Conservation (phyloP, 2,797 vertebrate species). For the Kryptopterus vitreolus region DNA sequence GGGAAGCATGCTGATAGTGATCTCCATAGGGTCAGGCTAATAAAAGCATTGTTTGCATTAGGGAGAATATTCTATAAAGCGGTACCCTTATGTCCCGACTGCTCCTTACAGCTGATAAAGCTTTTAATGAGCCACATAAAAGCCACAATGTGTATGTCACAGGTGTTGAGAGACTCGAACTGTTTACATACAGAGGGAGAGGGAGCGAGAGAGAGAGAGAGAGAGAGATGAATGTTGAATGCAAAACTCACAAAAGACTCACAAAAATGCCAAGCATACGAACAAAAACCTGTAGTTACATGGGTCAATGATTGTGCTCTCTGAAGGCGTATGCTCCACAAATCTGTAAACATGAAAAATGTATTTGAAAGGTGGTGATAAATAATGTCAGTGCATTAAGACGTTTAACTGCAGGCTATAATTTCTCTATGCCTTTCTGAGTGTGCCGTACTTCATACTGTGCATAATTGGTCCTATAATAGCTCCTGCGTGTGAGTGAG, state of each 20-base stretch:
- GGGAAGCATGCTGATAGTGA: slow-evolving; percentile 43
- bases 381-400: slow-evolving; percentile 35
- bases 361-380: slow-evolving; percentile 27
- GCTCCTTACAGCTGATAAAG: slow-evolving; percentile 43
- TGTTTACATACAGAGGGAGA: neutral
- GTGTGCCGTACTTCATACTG: slow-evolving; percentile 11
- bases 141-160: slow-evolving; percentile 25
- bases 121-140: slow-evolving; percentile 46
- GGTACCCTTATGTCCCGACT: slow-evolving; percentile 46
- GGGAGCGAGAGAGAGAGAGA: neutral
- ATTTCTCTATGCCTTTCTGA: slow-evolving; percentile 37
- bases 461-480: slow-evolving; percentile 41
- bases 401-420: slow-evolving; percentile 40
- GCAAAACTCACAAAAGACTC: slow-evolving; percentile 6
- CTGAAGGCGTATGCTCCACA: slow-evolving; percentile 5
- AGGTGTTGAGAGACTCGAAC: slow-evolving; percentile 17
- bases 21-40: slow-evolving; percentile 51
- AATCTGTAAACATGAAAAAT: slow-evolving; percentile 22
- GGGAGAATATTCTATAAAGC: slow-evolving; percentile 46
- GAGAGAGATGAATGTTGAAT: neutral
- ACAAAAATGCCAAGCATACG: slow-evolving; percentile 16
- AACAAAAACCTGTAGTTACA: neutral
- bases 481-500: slow-evolving; percentile 27
- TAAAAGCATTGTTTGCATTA: slow-evolving; percentile 51
- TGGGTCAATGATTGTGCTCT: slow-evolving; percentile 5